These are phyloP conservation scores for Diadromus collaris DNA, from an alignment of 2,888 invertebrate species.

Conservation along the genomic window DNA sequence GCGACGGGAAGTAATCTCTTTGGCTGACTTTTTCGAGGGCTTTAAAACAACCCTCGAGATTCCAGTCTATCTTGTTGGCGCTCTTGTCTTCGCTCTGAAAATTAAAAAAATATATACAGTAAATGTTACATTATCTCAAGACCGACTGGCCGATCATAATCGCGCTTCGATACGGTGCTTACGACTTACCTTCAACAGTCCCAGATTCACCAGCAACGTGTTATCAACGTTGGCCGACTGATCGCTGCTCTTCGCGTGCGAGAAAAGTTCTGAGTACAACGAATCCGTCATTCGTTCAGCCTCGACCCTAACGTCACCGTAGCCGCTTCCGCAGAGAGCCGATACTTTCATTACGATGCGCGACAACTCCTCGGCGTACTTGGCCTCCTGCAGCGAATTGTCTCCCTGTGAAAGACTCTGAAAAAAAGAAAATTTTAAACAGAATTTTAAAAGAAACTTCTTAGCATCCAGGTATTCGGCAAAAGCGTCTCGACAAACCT, in stretches of 20 bases:
- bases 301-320: conserved; percentile 80
- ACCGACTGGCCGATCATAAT: neutral
- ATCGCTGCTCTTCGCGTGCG: conserved; percentile 80
- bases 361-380: conserved; percentile 77
- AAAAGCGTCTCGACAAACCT: conserved; percentile 63
- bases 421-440: conserved; percentile 46
- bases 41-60: conserved; percentile 84
- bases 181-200: conserved; percentile 86
- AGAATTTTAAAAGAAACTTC: neutral
- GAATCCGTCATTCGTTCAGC: conserved; percentile 80
- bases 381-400: conserved; percentile 56
- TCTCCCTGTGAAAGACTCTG: conserved; percentile 66
- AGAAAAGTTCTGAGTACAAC: conserved; percentile 82
- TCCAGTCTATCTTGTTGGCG: conserved; percentile 83
- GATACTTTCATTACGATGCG: conserved; percentile 82
- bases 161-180: neutral
- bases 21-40: conserved; percentile 82
- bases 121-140: neutral
- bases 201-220: conserved; percentile 84
- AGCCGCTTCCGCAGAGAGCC: conserved; percentile 82
- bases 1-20: conserved; percentile 81
- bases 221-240: conserved; percentile 84
- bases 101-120: conserved; percentile 34
- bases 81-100: conserved; percentile 86
- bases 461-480: neutral